Conservation (phyloP, 1,140 invertebrate species). For the Lepidurus arcticus region DNA sequence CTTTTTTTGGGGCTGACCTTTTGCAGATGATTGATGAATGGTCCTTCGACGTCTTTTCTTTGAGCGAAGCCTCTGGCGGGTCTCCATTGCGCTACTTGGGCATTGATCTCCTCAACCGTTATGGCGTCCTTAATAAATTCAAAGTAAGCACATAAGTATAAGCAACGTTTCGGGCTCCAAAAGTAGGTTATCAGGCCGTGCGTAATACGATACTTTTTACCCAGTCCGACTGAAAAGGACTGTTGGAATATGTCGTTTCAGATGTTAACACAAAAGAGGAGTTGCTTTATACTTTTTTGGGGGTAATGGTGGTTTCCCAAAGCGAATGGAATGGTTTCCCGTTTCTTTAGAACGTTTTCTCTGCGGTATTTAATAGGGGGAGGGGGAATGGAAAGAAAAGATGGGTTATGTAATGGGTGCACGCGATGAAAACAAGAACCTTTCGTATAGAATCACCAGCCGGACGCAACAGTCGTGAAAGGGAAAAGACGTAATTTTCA, state of each 20-base stretch:
- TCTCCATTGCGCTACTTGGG: constrained; percentile 87
- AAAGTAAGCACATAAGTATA: constrained; percentile 55
- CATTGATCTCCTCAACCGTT: constrained; percentile 90
- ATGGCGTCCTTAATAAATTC: constrained; percentile 92
- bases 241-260: too few relatives aligned
- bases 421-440: background rate
- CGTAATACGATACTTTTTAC: too few relatives aligned
- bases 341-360: background rate
- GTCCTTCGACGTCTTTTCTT: constrained; percentile 89
- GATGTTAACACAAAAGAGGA: too few relatives aligned
- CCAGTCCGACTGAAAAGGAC: too few relatives aligned
- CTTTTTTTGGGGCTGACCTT: constrained; percentile 4
- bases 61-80: constrained; percentile 74
- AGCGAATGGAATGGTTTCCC: too few relatives aligned
- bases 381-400: background rate
- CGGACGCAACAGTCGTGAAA: background rate
- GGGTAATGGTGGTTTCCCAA: too few relatives aligned
- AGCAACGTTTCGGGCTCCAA: background rate
- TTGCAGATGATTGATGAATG: constrained; percentile 80
- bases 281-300: too few relatives aligned
- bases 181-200: background rate
- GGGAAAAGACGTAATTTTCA: constrained; percentile 13
- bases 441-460: background rate
- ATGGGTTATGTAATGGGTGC: constrained; percentile 2
- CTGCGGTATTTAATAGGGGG: background rate